Evolutionary conservation across 1,140 invertebrate species (phyloP).

Genomic region (Scaptomyza graminum): DNA sequence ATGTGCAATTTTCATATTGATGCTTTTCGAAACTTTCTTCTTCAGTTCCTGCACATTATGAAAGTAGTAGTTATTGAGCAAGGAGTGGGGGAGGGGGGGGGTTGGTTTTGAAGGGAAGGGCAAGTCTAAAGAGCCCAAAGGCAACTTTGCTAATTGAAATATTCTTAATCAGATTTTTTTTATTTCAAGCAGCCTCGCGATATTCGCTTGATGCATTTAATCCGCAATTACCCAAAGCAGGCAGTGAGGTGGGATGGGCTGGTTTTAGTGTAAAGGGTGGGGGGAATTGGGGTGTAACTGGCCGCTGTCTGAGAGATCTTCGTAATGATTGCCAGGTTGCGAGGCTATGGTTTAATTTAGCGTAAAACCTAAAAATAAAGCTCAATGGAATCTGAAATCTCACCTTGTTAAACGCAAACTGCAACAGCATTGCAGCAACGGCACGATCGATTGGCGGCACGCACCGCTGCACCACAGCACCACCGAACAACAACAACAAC

Average conservation of each 20-base stretch:
- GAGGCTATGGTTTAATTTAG: conserved; percentile 68
- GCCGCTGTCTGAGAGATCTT: conserved; percentile 2
- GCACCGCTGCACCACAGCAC: conserved; percentile 25
- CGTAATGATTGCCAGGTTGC: conserved; percentile 6
- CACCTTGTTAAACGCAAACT: conserved; percentile 11
- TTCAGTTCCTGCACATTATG: conserved; percentile 13
- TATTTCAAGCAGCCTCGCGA: conserved; percentile 46
- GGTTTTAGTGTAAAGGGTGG: too few species aligned
- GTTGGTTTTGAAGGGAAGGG: background rate
- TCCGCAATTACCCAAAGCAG: conserved; percentile 70
- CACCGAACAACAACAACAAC: conserved; percentile 11
- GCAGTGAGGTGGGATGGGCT: background rate
- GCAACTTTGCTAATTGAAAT: conserved; percentile 74
- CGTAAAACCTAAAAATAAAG: conserved; percentile 70
- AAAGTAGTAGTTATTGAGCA: conserved; percentile 19
- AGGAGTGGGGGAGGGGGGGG: background rate
- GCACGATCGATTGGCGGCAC: conserved; percentile 45
- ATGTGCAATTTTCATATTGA: conserved; percentile 29
- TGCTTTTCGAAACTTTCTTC: conserved; percentile 33
- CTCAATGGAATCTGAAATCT: conserved; percentile 22
- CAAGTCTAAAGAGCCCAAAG: conserved; percentile 14
- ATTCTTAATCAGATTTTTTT: conserved; percentile 79
- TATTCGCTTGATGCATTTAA: conserved; percentile 67
- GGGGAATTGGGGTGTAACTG: background rate
- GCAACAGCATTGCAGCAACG: conserved; percentile 1